Evolutionary conservation across 1,140 invertebrate species (phyloP).

Genomic region (Yoshiicerus persimilis): DNA sequence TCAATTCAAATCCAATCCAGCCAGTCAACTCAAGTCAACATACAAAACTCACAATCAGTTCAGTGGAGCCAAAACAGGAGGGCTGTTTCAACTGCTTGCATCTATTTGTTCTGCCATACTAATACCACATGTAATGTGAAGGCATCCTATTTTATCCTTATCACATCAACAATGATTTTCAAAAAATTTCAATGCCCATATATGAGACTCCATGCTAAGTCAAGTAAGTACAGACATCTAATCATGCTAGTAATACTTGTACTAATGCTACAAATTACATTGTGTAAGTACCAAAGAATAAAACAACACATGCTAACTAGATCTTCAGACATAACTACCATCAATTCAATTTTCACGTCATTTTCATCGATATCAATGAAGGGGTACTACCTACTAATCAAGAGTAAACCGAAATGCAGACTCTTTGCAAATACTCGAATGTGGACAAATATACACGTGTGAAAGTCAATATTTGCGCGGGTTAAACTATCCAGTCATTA

Average conservation of each 20-base stretch:
- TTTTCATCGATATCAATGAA: neutral
- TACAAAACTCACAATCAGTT: neutral
- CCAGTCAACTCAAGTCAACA: neutral
- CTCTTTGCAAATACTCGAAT: neutral
- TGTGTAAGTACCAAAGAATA: neutral
- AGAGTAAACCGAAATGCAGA: neutral
- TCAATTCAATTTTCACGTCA: neutral
- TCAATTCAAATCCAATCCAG: neutral
- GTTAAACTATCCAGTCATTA: neutral
- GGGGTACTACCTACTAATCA: neutral
- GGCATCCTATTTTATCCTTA: neutral
- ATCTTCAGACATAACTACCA: neutral
- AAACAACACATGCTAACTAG: neutral
- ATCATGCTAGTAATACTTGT: neutral
- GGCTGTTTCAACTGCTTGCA: neutral
- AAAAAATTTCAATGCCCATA: slow-evolving; percentile 11
- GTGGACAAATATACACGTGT: neutral
- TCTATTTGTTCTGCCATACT: neutral
- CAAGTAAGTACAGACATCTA: neutral
- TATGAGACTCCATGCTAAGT: neutral
- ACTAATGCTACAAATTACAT: slow-evolving; percentile 7
- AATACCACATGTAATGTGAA: neutral
- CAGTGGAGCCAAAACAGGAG: neutral
- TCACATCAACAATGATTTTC: slow-evolving; percentile 4
- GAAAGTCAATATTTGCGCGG: neutral